Conservation (phyloP, 2,888 invertebrate genomes). For the Zonitis immaculata region DNA sequence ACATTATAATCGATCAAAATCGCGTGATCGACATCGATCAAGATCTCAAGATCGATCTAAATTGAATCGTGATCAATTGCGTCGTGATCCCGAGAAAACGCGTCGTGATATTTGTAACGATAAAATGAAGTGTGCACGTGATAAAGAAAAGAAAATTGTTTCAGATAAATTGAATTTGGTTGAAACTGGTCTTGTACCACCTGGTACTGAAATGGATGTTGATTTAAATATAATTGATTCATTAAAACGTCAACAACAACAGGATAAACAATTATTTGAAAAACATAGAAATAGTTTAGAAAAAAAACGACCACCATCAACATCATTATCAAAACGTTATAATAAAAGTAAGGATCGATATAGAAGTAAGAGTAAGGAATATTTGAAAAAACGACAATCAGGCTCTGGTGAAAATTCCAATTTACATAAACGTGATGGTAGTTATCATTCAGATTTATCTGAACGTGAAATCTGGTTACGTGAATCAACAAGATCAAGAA, state of each 20-base stretch:
- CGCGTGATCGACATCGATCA: conserved; percentile 7
- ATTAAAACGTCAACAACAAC: neutral
- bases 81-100: conserved; percentile 48
- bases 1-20: conserved; percentile 8
- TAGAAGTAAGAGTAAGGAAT: neutral
- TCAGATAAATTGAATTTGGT: conserved; percentile 44
- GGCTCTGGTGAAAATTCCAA: neutral
- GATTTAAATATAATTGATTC: conserved; percentile 31
- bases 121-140: conserved; percentile 45
- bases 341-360: neutral
- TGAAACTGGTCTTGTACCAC: conserved; percentile 49
- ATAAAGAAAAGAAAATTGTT: conserved; percentile 45
- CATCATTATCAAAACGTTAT: conserved; percentile 4
- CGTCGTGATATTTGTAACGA: conserved; percentile 46
- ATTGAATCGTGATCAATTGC: neutral
- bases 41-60: conserved; percentile 2
- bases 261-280: neutral
- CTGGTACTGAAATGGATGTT: conserved; percentile 49
- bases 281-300: neutral
- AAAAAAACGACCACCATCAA: neutral
- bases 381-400: neutral
- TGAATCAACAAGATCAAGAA: neutral
- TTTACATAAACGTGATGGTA: neutral
- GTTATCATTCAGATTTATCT: neutral
- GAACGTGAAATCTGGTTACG: conserved; percentile 4